These are phyloP conservation scores for Drosophila lacertosa DNA, from an alignment of 1,140 invertebrate species.

Conservation along the genomic window DNA sequence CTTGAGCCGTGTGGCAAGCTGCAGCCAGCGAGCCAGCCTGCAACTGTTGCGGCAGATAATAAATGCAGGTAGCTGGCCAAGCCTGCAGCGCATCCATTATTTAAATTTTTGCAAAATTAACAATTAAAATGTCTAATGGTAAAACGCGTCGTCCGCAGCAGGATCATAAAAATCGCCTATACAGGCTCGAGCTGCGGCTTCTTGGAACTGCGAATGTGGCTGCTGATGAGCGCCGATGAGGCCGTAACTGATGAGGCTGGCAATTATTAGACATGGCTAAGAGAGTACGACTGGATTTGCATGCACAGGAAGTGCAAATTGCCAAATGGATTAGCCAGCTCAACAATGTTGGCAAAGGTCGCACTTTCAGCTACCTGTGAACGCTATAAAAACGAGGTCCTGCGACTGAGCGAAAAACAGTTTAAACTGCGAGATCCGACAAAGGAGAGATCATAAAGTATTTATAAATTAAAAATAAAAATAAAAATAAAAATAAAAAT, in stretches of 20 bases:
- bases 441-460: too few relatives aligned
- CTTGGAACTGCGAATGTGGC: slow-evolving; percentile 54
- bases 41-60: slow-evolving; percentile 56
- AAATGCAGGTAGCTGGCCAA: slow-evolving; percentile 68
- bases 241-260: slow-evolving; percentile 37
- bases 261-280: slow-evolving; percentile 38
- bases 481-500: too few relatives aligned
- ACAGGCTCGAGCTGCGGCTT: slow-evolving; percentile 49
- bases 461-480: too few relatives aligned
- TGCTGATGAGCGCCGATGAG: slow-evolving; percentile 6
- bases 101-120: slow-evolving; percentile 79
- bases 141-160: slow-evolving; percentile 36
- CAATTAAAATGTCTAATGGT: slow-evolving; percentile 81
- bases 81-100: slow-evolving; percentile 74
- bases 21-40: background rate
- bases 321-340: slow-evolving; percentile 65
- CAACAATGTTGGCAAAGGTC: too few relatives aligned
- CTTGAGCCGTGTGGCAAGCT: slow-evolving; percentile 32
- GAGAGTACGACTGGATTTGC: background rate
- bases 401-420: too few relatives aligned
- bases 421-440: too few relatives aligned
- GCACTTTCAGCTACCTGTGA: too few relatives aligned
- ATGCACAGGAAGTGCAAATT: slow-evolving; percentile 71
- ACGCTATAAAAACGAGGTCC: too few relatives aligned
- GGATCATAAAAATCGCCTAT: slow-evolving; percentile 29